phyloP scores from a whole-genome alignment of 2,113 vertebrate species.

The Campylomormyrus tamandua region DNA sequence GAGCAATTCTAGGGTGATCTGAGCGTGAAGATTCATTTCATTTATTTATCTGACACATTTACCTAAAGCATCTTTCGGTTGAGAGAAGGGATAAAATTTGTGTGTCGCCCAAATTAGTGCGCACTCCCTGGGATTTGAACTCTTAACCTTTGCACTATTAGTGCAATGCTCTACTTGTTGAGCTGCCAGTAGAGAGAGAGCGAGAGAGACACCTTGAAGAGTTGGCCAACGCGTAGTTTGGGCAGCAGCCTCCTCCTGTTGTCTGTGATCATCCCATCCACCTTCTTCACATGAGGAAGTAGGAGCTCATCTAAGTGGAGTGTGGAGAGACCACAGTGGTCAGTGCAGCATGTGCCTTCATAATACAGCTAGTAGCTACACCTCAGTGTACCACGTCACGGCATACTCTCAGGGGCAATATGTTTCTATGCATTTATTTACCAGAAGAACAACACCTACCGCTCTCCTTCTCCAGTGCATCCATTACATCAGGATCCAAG shows the following conservation, averaged over 20 bases:
- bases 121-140: neutral
- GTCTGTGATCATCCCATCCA: slow-evolving; percentile 90
- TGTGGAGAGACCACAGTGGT: neutral
- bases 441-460: slow-evolving; percentile 55
- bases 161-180: neutral
- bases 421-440: neutral
- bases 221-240: slow-evolving; percentile 79
- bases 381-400: neutral
- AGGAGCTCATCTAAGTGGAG: slow-evolving; percentile 75
- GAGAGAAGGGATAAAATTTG: neutral
- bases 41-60: neutral
- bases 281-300: slow-evolving; percentile 91
- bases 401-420: neutral
- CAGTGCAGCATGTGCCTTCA: neutral
- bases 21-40: neutral
- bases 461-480: slow-evolving; percentile 80
- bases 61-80: neutral
- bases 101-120: neutral
- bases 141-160: neutral
- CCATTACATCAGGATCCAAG: slow-evolving; percentile 83
- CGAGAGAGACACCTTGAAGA: slow-evolving; percentile 79
- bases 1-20: neutral
- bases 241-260: slow-evolving; percentile 85
- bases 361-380: neutral
- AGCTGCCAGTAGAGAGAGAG: neutral